Base-by-base conservation (phyloP, 2,888 invertebrate species). In the Noctua fimbriata region DNA sequence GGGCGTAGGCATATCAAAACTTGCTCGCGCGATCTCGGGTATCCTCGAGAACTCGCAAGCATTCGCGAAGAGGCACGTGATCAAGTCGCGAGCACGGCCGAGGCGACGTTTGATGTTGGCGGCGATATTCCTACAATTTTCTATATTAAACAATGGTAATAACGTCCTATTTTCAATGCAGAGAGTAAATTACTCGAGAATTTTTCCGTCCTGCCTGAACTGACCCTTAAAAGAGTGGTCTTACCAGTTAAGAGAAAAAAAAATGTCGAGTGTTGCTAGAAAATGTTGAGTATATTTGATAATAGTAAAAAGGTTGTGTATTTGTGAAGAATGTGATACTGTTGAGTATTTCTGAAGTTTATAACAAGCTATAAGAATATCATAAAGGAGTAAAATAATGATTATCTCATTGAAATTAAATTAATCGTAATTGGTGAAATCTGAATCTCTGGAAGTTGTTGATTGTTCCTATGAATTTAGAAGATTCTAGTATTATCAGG, bases 221-320 rank as follows among this genome's bases (percentile, higher is more conserved):
- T 60, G 28, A 18, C 60, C 7, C 7, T 16, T 28, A 16, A 28
- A 28, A 28, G 16, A 16, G 60, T 60, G 28, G 1, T 16, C 60
- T 16, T 28, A 2, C 9, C 16, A 28, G 9, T 7, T 28, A 60
- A 28, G 16, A 16, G 7, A 60, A 60, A 60, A 28, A 58, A 5
- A n/a, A n/a, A 24, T 49, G 14, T 52, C 24, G 1, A 55, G 55
- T 55, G n/a, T 3, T 24, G 24, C 55, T 14, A 24, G 6, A 41
- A 69, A 69, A 47, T 52, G 9, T 63, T 28, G 24, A 47, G 2
- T 4, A 49, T 41, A 18, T 55, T 36, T 74, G 41, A 32, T 32
- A 18, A 32, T 9, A 4, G 0, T 44, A n/a, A 49, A 73, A 81
- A 32, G 14, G 47, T 78, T 58, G n/a, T 78, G 36, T 60, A 49